Conservation (phyloP, 2,797 vertebrate genomes). For the Hippoglossus hippoglossus region DNA sequence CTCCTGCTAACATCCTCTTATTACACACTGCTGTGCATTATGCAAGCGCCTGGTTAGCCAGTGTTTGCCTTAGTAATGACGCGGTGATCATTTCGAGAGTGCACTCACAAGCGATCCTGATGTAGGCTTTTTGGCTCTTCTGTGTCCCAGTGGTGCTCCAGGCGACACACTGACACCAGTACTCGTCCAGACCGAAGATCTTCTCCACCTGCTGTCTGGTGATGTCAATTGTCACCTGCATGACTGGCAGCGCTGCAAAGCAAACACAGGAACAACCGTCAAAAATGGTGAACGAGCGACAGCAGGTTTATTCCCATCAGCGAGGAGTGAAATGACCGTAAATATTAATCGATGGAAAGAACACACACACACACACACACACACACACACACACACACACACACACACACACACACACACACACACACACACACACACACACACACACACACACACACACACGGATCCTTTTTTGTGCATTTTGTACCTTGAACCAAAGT, state of each 20-base stretch:
- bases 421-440: conserved; percentile 32
- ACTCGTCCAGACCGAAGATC: conserved; percentile 96
- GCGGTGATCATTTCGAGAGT: conserved; percentile 29
- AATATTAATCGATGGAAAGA: conserved; percentile 33
- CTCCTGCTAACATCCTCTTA: conserved; percentile 17
- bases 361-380: conserved; percentile 24
- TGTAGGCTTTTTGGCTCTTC: conserved; percentile 97
- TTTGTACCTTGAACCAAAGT: conserved; percentile 65
- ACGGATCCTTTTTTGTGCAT: conserved; percentile 57
- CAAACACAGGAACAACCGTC: conserved; percentile 42
- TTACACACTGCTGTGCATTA: conserved; percentile 36
- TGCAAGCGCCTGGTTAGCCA: conserved; percentile 40
- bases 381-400: conserved; percentile 44
- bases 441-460: conserved; percentile 21
- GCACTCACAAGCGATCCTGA: conserved; percentile 96
- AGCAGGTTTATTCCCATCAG: neutral
- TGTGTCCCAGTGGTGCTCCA: conserved; percentile 99
- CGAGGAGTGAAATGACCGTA: conserved; percentile 34
- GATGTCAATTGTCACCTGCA: conserved; percentile 97
- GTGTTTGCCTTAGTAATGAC: conserved; percentile 34
- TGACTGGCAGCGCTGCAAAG: conserved; percentile 90
- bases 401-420: conserved; percentile 30
- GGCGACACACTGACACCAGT: conserved; percentile 99
- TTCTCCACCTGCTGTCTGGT: conserved; percentile 99
- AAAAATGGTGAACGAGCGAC: conserved; percentile 10